phyloP scores from a whole-genome alignment of 2,113 vertebrate species.

The Noctilio leporinus region DNA sequence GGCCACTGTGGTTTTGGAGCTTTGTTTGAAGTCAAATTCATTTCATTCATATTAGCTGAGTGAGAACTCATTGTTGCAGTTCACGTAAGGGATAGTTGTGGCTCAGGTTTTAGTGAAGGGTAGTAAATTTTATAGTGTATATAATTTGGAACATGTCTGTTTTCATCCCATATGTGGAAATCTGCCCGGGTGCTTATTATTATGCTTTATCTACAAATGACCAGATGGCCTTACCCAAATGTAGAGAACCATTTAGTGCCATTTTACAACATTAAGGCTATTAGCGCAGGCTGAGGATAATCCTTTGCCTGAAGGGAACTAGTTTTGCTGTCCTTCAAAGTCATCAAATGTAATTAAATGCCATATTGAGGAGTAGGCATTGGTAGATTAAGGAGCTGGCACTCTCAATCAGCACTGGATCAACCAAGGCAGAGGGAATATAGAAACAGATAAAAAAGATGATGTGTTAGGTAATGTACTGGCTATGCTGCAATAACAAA shows the following conservation, averaged over 20 bases:
- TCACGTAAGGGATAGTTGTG: slow-evolving; percentile 47
- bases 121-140: slow-evolving; percentile 61
- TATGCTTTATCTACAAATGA: slow-evolving; percentile 71
- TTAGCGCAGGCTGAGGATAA: slow-evolving; percentile 70
- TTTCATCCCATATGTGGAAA: slow-evolving; percentile 65
- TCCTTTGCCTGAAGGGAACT: slow-evolving; percentile 69
- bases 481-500: slow-evolving; percentile 49
- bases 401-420: slow-evolving; percentile 27
- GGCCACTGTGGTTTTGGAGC: neutral
- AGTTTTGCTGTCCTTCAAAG: slow-evolving; percentile 65
- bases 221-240: slow-evolving; percentile 71
- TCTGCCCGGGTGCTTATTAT: slow-evolving; percentile 64
- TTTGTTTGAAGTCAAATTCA: slow-evolving; percentile 44
- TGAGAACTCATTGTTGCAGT: slow-evolving; percentile 49
- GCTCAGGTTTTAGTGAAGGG: slow-evolving; percentile 55
- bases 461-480: neutral
- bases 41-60: slow-evolving; percentile 37
- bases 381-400: slow-evolving; percentile 54
- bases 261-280: slow-evolving; percentile 73
- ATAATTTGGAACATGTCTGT: slow-evolving; percentile 60
- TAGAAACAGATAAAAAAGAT: neutral
- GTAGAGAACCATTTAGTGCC: slow-evolving; percentile 64
- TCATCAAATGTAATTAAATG: slow-evolving; percentile 72
- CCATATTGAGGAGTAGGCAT: slow-evolving; percentile 56
- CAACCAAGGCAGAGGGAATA: slow-evolving; percentile 22